A percentile compares a stretch with the other conserved stretches of the same genome.
Evolutionary conservation across 2,113 vertebrate genomes (phyloP).

Genomic region (Centrocercus urophasianus): DNA sequence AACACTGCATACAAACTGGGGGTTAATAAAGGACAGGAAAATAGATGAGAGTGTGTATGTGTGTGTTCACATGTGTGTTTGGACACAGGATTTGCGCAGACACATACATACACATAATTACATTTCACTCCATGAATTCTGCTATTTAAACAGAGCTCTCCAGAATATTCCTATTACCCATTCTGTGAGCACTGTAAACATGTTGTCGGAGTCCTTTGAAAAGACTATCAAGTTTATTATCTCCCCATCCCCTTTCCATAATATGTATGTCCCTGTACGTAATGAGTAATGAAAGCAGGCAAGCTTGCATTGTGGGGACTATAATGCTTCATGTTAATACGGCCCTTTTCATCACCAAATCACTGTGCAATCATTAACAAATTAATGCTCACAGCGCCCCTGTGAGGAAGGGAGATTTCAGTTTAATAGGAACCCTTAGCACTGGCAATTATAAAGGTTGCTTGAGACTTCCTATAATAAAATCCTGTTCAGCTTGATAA

Average conservation of each 20-base stretch:
- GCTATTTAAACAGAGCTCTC: background rate
- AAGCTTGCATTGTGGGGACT: conserved; percentile 10
- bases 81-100: background rate
- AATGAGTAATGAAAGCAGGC: conserved; percentile 53
- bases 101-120: background rate
- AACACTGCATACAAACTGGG: background rate
- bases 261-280: conserved; percentile 3
- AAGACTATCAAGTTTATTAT: conserved; percentile 50
- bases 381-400: conserved; percentile 58
- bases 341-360: conserved; percentile 43
- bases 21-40: background rate
- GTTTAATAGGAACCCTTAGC: conserved; percentile 9
- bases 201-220: conserved; percentile 22
- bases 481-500: conserved; percentile 3
- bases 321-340: conserved; percentile 31
- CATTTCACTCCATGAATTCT: background rate
- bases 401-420: conserved; percentile 62
- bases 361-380: conserved; percentile 44
- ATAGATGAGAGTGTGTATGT: background rate
- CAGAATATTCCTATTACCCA: background rate
- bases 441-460: background rate
- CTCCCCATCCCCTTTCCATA: conserved; percentile 38
- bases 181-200: background rate
- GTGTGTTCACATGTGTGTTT: background rate
- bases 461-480: background rate